Conservation (phyloP, 1,140 invertebrate species). For the Wiebesia pumilae region DNA sequence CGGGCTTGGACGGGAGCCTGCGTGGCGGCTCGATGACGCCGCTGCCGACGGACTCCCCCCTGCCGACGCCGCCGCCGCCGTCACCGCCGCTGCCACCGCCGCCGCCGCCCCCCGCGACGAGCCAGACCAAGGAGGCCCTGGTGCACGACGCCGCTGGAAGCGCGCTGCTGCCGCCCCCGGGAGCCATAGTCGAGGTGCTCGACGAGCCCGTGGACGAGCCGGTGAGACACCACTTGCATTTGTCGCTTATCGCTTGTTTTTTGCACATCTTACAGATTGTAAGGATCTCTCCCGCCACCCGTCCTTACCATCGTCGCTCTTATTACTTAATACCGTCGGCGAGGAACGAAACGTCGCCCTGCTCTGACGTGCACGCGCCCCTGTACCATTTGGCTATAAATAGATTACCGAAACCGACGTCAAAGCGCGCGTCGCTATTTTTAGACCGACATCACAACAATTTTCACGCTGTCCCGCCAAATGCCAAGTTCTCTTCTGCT, state of each 20-base stretch:
- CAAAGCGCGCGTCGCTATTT: constrained; percentile 15
- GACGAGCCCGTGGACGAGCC: constrained; percentile 69
- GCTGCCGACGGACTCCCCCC: background rate
- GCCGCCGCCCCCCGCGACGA: background rate
- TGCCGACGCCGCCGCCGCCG: constrained; percentile 9
- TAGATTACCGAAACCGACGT: constrained; percentile 27
- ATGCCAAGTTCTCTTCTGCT: constrained; percentile 31
- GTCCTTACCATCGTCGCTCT: no score
- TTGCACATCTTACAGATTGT: no score
- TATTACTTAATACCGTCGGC: background rate
- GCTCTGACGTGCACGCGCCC: constrained; percentile 31
- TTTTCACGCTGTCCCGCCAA: constrained; percentile 17
- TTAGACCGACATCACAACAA: constrained; percentile 39
- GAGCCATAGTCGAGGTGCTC: constrained; percentile 62
- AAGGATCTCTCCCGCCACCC: no score
- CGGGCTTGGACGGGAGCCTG: no score
- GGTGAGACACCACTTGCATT: constrained; percentile 55
- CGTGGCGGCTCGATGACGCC: no score
- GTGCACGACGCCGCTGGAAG: background rate
- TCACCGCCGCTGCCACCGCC: background rate
- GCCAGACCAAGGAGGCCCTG: background rate
- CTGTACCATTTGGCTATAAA: constrained; percentile 45
- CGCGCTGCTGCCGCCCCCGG: background rate
- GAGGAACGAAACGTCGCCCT: background rate
- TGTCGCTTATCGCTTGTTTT: background rate